These are phyloP conservation scores for Pardalotus punctatus DNA, from an alignment of 2,113 vertebrate genomes.

Conservation along the genomic window DNA sequence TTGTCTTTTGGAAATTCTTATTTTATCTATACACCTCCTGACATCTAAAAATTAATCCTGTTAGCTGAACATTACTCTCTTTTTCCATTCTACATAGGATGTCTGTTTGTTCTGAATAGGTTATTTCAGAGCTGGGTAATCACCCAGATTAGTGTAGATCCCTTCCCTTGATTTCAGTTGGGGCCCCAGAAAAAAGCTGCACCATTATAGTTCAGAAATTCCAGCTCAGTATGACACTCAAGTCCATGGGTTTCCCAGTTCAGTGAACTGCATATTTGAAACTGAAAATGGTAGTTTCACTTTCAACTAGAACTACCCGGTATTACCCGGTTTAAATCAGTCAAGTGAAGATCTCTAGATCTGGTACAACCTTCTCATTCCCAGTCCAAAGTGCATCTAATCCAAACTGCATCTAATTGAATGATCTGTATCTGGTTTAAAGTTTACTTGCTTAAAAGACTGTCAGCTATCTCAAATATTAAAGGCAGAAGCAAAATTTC, in stretches of 20 bases:
- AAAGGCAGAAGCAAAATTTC: not conserved
- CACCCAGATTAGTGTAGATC: not conserved
- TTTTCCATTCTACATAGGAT: constrained; percentile 16
- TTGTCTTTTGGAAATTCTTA: constrained; percentile 15
- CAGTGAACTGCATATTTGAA: not conserved
- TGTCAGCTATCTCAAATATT: not conserved
- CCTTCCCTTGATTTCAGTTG: not conserved
- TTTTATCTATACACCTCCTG: not conserved
- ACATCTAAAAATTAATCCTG: not conserved
- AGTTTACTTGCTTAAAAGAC: not conserved
- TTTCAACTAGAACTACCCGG: not conserved
- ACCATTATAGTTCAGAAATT: not conserved
- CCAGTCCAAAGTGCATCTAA: not conserved
- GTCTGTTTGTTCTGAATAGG: not conserved
- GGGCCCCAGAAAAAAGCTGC: not conserved
- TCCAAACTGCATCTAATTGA: not conserved
- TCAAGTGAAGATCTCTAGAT: not conserved
- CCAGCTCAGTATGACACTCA: not conserved
- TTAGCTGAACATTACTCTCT: constrained; percentile 9
- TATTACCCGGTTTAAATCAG: not conserved
- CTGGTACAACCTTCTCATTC: not conserved
- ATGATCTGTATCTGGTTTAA: not conserved
- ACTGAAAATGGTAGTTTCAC: not conserved
- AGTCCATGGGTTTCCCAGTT: not conserved
- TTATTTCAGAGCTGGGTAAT: constrained; percentile 1